phyloP scores from a whole-genome alignment of 2,888 invertebrate species.

The Saturnia pavonia region DNA sequence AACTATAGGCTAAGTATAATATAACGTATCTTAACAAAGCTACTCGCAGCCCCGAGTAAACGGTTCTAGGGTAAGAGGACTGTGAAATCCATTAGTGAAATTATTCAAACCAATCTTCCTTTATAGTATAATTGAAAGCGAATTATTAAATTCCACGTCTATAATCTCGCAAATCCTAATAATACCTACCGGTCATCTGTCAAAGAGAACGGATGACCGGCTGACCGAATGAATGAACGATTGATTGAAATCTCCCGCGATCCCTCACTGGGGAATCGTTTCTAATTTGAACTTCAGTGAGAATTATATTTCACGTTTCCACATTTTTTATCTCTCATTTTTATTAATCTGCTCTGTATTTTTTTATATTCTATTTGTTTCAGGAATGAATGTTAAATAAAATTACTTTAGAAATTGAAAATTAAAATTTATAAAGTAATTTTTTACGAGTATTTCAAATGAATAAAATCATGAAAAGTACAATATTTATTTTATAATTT shows the following conservation, averaged over 20 bases:
- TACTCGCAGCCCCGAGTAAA: not conserved
- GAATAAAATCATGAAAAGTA: not conserved
- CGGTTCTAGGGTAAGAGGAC: too few species aligned
- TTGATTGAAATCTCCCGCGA: constrained; percentile 34
- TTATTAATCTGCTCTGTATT: not conserved
- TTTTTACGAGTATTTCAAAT: not conserved
- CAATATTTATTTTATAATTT: too few species aligned
- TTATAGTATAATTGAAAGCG: constrained; percentile 22
- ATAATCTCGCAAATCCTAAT: constrained; percentile 7
- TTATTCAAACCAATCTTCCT: not conserved
- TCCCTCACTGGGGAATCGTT: not conserved
- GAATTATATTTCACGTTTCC: constrained; percentile 4
- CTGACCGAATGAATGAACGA: constrained; percentile 29
- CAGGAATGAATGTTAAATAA: not conserved
- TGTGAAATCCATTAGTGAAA: not conserved
- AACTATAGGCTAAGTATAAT: not conserved
- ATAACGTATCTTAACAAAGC: not conserved
- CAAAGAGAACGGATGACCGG: constrained; percentile 29
- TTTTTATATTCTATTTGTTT: not conserved
- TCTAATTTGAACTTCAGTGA: constrained; percentile 2
- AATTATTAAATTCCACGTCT: constrained; percentile 22
- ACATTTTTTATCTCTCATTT: not conserved
- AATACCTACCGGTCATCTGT: constrained; percentile 18
- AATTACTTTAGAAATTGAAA: not conserved
- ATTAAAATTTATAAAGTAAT: not conserved